A percentile compares a stretch with the other conserved stretches of the same genome.
phyloP scores from a whole-genome alignment of 64 coral and sea anemone species.

The Anthopleura sola region DNA sequence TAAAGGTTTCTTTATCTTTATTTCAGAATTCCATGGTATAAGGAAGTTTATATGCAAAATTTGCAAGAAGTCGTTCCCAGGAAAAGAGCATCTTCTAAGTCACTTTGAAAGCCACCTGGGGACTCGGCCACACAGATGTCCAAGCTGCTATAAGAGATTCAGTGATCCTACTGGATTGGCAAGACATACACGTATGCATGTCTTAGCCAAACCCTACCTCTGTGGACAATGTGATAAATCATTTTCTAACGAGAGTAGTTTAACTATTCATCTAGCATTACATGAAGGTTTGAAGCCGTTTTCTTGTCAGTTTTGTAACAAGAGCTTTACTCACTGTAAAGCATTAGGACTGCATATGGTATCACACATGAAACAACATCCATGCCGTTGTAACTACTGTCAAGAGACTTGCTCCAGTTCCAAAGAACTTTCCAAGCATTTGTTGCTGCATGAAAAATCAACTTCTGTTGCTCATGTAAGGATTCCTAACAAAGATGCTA shows the following conservation, averaged over 20 bases:
- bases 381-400: slow-evolving; percentile 20
- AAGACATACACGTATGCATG: not conserved
- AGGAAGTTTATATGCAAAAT: slow-evolving; percentile 5
- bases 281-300: not conserved
- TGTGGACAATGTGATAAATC: slow-evolving; percentile 15
- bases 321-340: not conserved
- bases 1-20: not conserved
- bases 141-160: not conserved
- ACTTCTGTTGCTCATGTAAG: not conserved
- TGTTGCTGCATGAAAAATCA: not conserved
- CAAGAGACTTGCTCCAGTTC: not conserved
- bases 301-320: slow-evolving; percentile 12
- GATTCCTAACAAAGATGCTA: not conserved
- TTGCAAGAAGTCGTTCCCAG: not conserved
- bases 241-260: not conserved
- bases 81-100: not conserved
- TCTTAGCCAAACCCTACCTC: not conserved
- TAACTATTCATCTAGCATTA: not conserved
- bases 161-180: not conserved
- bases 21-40: not conserved
- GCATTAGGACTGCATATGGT: not conserved
- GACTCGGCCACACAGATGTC: not conserved
- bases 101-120: not conserved
- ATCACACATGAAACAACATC: not conserved
- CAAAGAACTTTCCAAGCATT: slow-evolving; percentile 6